Evolutionary conservation across 30 jellyfish, hydroid and myxozoan species (phyloP).

Genomic region (Turritopsis rubra): DNA sequence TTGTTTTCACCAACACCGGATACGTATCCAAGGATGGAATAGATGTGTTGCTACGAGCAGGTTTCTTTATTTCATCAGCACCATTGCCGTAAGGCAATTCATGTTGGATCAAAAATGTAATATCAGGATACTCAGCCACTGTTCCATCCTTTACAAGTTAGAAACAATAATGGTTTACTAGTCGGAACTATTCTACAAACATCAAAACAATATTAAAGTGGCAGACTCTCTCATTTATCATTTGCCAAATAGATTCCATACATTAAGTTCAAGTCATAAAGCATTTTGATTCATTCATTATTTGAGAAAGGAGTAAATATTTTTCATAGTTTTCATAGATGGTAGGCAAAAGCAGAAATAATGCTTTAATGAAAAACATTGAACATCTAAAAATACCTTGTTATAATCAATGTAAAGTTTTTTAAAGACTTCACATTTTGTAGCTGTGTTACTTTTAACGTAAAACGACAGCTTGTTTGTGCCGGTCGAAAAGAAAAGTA

Average conservation of each 20-base stretch:
- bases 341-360: too few relatives aligned
- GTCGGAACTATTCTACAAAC: too few relatives aligned
- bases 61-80: constrained; percentile 9
- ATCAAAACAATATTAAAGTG: too few relatives aligned
- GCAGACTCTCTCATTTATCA: too few relatives aligned
- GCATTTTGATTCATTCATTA: too few relatives aligned
- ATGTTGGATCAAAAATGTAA: constrained; percentile 35
- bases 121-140: constrained; percentile 38
- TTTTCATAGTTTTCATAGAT: too few relatives aligned
- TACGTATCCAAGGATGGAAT: constrained; percentile 25
- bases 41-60: constrained; percentile 9
- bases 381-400: constrained; percentile 8
- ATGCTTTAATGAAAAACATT: not conserved
- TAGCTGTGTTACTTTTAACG: not conserved
- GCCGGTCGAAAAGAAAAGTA: constrained; percentile 24
- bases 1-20: constrained; percentile 11
- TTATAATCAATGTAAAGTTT: constrained; percentile 11
- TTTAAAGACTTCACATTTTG: not conserved
- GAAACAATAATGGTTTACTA: not conserved
- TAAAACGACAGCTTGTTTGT: not conserved
- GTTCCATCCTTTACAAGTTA: constrained; percentile 32
- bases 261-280: too few relatives aligned
- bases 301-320: too few relatives aligned
- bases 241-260: too few relatives aligned
- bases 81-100: constrained; percentile 31